Evolutionary conservation across 2,888 invertebrate genomes (phyloP).

Genomic region (Exocentrus adspersus): DNA sequence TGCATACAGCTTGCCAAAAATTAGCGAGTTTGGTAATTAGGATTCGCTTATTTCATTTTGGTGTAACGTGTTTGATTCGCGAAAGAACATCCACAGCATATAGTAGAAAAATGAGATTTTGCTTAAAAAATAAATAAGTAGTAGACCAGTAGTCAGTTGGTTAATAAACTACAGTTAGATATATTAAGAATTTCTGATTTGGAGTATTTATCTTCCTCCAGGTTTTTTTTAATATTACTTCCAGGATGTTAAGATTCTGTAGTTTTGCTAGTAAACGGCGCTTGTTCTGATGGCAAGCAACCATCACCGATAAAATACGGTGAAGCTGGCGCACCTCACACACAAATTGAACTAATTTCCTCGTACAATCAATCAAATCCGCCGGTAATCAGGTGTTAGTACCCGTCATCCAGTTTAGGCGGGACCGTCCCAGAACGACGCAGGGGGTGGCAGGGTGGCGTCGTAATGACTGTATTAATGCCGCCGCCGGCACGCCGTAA

Average conservation of each 20-base stretch:
- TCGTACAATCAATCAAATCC: slow-evolving; percentile 57
- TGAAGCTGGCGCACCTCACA: background rate
- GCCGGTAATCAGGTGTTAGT: slow-evolving; percentile 58
- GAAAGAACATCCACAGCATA: no score
- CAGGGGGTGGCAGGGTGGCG: slow-evolving; percentile 31
- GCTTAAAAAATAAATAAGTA: no score
- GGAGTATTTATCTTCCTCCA: no score
- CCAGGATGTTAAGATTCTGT: no score
- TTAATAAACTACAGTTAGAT: no score
- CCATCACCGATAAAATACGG: slow-evolving; percentile 11
- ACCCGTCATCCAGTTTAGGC: slow-evolving; percentile 55
- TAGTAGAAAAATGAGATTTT: no score
- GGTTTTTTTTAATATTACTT: no score
- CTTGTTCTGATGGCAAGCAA: background rate
- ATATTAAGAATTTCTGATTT: no score
- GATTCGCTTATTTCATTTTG: no score
- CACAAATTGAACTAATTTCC: slow-evolving; percentile 27
- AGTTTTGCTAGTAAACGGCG: no score
- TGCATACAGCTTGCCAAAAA: slow-evolving; percentile 10
- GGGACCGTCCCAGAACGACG: slow-evolving; percentile 39
- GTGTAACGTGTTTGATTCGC: no score
- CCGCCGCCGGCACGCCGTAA: slow-evolving; percentile 57
- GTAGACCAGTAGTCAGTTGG: no score
- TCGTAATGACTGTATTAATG: slow-evolving; percentile 62
- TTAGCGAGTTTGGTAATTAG: background rate